Evolutionary conservation across 2,888 invertebrate species (phyloP).

Genomic region (Hofmannophila pseudospretella): DNA sequence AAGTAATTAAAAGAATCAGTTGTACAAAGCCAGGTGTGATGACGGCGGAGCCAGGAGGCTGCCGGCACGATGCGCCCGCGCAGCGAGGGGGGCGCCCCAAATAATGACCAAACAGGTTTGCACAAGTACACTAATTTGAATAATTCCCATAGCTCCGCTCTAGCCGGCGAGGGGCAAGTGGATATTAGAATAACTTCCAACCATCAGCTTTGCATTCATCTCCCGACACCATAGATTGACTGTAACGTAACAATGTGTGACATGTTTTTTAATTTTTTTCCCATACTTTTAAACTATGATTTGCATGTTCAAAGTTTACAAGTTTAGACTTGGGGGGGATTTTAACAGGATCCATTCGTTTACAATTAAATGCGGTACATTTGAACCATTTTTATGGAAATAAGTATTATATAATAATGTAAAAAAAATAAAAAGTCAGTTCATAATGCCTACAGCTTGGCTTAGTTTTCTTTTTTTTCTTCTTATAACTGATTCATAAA

Average conservation of each 20-base stretch:
- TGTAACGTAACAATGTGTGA: constrained; percentile 1
- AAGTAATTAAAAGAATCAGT: background rate
- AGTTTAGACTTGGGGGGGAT: no score
- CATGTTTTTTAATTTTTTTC: background rate
- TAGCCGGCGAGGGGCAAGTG: background rate
- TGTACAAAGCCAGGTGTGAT: background rate
- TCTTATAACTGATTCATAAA: no score
- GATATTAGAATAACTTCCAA: constrained; percentile 1
- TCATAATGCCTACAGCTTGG: no score
- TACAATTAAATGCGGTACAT: background rate
- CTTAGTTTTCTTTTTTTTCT: no score
- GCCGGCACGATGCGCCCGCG: constrained; percentile 21
- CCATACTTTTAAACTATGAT: background rate
- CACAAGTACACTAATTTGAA: constrained; percentile 63
- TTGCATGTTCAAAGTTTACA: constrained; percentile 4
- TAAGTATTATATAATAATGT: no score
- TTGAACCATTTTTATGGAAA: no score
- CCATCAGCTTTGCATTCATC: background rate
- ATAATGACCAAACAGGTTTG: constrained; percentile 48
- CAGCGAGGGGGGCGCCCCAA: constrained; percentile 35
- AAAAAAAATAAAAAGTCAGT: no score
- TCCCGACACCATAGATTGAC: background rate
- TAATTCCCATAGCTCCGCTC: constrained; percentile 43
- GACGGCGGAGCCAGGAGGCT: constrained; percentile 16
- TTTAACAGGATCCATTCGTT: no score